These are phyloP conservation scores for Iphiclides podalirius DNA, from an alignment of 2,888 invertebrate species.

Conservation along the genomic window DNA sequence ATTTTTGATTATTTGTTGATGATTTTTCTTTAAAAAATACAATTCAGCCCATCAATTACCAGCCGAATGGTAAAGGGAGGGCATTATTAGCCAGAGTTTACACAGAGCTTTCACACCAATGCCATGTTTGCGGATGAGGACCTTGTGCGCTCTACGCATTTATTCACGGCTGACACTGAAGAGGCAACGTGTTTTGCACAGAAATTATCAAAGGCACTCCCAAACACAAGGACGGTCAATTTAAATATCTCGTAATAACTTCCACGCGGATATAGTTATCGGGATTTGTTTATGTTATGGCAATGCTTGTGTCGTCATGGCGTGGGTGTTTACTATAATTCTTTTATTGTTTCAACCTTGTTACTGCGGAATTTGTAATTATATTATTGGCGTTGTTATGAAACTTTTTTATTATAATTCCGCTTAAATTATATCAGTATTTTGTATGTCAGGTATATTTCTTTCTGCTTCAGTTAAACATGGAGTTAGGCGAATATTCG, in stretches of 20 bases:
- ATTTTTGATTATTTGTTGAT: too few relatives aligned
- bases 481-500: too few relatives aligned
- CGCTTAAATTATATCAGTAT: too few relatives aligned
- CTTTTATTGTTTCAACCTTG: conserved; percentile 24
- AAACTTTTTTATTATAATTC: not conserved
- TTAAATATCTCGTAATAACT: conserved; percentile 11
- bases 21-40: too few relatives aligned
- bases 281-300: conserved; percentile 11
- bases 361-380: conserved; percentile 2
- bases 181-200: too few relatives aligned
- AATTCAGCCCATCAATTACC: too few relatives aligned
- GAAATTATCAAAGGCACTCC: too few relatives aligned
- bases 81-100: too few relatives aligned
- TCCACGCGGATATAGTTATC: conserved; percentile 14
- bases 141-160: conserved; percentile 15
- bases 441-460: too few relatives aligned
- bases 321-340: conserved; percentile 17
- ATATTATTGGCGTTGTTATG: conserved; percentile 6
- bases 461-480: too few relatives aligned
- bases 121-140: conserved; percentile 8
- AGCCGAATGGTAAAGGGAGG: too few relatives aligned
- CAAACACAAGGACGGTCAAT: conserved; percentile 15
- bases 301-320: conserved; percentile 10
- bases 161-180: too few relatives aligned
- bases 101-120: conserved; percentile 11